phyloP scores from a whole-genome alignment of 2,113 vertebrate genomes.

The Gymnarchus niloticus region DNA sequence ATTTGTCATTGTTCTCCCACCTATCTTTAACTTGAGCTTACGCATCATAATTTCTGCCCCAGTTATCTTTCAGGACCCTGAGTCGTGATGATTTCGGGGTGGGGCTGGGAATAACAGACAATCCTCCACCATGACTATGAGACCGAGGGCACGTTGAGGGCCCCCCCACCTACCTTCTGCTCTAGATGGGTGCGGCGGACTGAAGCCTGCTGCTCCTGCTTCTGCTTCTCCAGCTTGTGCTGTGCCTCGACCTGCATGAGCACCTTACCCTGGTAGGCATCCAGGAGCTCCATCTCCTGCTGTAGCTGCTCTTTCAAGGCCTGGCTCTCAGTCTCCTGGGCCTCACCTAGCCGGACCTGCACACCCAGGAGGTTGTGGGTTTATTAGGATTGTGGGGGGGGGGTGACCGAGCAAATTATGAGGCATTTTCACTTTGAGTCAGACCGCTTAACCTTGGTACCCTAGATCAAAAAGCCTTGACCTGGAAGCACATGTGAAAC shows the following conservation, averaged over 20 bases:
- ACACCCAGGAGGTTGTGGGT: background rate
- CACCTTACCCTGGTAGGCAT: conserved; percentile 99
- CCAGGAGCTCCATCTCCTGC: conserved; percentile 99
- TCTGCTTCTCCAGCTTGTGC: conserved; percentile 93
- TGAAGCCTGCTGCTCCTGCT: conserved; percentile 94
- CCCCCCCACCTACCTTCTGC: conserved; percentile 77
- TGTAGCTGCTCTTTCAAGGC: conserved; percentile 95
- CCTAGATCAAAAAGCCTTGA: background rate
- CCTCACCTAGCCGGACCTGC: conserved; percentile 93
- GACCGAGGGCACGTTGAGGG: background rate
- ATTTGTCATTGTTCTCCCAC: background rate
- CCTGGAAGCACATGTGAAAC: background rate
- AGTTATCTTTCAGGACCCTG: background rate
- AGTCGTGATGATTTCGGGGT: background rate
- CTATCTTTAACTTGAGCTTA: background rate
- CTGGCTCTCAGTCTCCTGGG: conserved; percentile 98
- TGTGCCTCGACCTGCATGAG: conserved; percentile 98
- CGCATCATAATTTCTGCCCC: background rate
- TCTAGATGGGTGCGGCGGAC: conserved; percentile 93
- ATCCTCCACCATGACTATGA: background rate
- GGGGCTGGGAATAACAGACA: background rate
- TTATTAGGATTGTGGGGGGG: background rate
- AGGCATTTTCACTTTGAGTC: background rate
- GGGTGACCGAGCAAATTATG: background rate
- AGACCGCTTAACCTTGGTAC: background rate